Evolutionary conservation across 2,113 vertebrate genomes (phyloP).

Genomic region (Atractosteus spatula): DNA sequence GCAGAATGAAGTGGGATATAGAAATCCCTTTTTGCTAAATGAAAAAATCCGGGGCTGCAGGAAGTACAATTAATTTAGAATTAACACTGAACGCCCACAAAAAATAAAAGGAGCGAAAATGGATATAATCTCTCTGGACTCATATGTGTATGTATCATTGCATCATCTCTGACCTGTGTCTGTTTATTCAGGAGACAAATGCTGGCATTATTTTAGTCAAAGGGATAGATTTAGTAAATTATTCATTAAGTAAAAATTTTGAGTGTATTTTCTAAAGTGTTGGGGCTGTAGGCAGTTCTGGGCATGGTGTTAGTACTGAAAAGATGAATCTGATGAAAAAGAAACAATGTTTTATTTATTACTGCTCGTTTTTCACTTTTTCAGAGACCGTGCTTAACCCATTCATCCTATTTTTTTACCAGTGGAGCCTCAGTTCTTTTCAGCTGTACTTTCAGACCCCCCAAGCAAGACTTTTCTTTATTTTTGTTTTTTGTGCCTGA

Average conservation of each 20-base stretch:
- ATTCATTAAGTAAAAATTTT: constrained; percentile 38
- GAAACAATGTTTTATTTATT: constrained; percentile 29
- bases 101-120: neutral
- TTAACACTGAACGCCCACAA: constrained; percentile 20
- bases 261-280: constrained; percentile 6
- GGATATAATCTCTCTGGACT: constrained; percentile 22
- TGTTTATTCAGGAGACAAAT: constrained; percentile 25
- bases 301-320: constrained; percentile 13
- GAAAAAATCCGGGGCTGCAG: constrained; percentile 8
- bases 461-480: neutral
- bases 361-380: constrained; percentile 9
- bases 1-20: neutral
- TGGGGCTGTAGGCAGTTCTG: constrained; percentile 5
- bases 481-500: constrained; percentile 21
- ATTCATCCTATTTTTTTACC: neutral
- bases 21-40: constrained; percentile 20
- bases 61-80: constrained; percentile 30
- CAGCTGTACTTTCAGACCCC: too few relatives aligned
- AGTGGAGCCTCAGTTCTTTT: neutral
- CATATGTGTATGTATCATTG: neutral
- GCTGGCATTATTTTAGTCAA: constrained; percentile 39
- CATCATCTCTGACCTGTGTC: constrained; percentile 34
- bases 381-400: neutral
- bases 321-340: constrained; percentile 7
- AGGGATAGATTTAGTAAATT: constrained; percentile 48